A percentile compares a stretch with the other conserved stretches of the same genome.
Conservation (phyloP, 2,888 invertebrate genomes). For the Thumatha senex region DNA sequence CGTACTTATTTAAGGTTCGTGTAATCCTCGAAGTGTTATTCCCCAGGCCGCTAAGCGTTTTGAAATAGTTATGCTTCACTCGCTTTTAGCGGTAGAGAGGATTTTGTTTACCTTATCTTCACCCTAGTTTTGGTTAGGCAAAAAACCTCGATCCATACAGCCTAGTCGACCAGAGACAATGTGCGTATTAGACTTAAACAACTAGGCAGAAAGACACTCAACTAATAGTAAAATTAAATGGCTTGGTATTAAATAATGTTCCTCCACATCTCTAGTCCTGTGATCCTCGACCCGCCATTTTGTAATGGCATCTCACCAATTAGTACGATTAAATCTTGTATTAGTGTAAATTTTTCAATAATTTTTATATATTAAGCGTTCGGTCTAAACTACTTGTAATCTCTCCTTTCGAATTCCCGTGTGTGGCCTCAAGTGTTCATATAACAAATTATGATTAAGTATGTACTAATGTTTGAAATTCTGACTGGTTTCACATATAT, state of each 20-base stretch:
- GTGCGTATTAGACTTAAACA: too few relatives aligned
- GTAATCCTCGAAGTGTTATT: too few relatives aligned
- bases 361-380: constrained; percentile 29
- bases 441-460: constrained; percentile 33
- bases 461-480: constrained; percentile 36
- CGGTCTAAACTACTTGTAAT: constrained; percentile 33
- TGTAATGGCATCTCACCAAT: constrained; percentile 25
- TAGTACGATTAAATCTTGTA: constrained; percentile 32
- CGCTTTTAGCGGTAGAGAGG: too few relatives aligned
- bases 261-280: constrained; percentile 34
- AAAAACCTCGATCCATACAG: too few relatives aligned
- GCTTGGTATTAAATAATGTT: constrained; percentile 3
- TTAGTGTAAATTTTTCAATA: constrained; percentile 36
- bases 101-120: too few relatives aligned
- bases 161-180: too few relatives aligned
- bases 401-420: constrained; percentile 23
- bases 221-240: too few relatives aligned
- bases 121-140: too few relatives aligned
- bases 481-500: constrained; percentile 48
- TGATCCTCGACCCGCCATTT: constrained; percentile 23
- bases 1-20: too few relatives aligned
- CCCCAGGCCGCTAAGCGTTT: too few relatives aligned
- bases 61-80: too few relatives aligned
- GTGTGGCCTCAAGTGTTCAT: constrained; percentile 70
- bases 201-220: too few relatives aligned